Conservation (phyloP, 2,797 vertebrate species). For the Poecilia velifera region DNA sequence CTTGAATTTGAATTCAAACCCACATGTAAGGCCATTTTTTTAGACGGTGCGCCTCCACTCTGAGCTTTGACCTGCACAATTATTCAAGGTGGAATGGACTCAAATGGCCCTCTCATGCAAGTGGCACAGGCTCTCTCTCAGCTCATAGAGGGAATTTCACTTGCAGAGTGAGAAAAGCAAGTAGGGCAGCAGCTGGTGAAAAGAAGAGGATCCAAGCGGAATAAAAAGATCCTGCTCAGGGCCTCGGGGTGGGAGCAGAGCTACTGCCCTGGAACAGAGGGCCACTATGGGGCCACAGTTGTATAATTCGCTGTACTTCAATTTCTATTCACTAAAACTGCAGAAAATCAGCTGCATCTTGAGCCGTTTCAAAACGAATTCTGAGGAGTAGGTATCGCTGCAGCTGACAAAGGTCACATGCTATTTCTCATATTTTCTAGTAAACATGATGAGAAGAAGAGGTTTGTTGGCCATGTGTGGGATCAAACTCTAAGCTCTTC, state of each 20-base stretch:
- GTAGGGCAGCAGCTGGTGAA: constrained; percentile 62
- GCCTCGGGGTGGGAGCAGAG: constrained; percentile 40
- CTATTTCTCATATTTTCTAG: not conserved
- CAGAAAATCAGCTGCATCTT: not conserved
- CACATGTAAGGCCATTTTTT: constrained; percentile 44
- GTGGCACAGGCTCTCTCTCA: constrained; percentile 48
- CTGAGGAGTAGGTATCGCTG: not conserved
- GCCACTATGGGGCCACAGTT: constrained; percentile 25
- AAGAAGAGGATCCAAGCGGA: constrained; percentile 57
- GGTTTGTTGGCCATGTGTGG: not conserved
- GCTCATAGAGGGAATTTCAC: constrained; percentile 44
- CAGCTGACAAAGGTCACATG: not conserved
- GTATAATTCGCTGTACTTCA: constrained; percentile 1
- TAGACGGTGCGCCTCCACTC: constrained; percentile 30
- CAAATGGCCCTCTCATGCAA: constrained; percentile 56
- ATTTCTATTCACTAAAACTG: not conserved
- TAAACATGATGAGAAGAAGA: not conserved
- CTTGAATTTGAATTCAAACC: constrained; percentile 51
- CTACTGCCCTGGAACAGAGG: constrained; percentile 46
- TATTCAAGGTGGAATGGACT: constrained; percentile 68
- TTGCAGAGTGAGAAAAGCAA: constrained; percentile 57
- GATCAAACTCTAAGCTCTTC: not conserved
- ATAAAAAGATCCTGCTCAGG: constrained; percentile 63
- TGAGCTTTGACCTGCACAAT: constrained; percentile 60
- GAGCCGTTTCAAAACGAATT: not conserved